Base-by-base conservation (phyloP, 1,140 invertebrate genomes). In the Drosophila triauraria region DNA sequence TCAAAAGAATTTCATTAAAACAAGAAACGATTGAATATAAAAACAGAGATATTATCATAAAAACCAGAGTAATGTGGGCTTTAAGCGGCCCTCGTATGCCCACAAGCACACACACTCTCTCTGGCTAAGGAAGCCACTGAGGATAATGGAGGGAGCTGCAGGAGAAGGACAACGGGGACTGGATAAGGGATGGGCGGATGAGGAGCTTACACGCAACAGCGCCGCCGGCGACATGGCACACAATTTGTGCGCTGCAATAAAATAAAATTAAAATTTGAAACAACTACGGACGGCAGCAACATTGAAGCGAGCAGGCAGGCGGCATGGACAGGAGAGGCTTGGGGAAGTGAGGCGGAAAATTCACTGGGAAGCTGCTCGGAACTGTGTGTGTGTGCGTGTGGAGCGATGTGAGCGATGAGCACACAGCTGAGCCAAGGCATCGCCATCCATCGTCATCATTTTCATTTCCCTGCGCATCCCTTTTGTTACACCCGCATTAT, bases 251-350 rank as follows among this genome's bases (percentile, higher is more conserved):
- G 74, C 77, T 88, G 84, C 84, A 87, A 90, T 87, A 88, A 88
- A 90, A 88, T 88, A 78, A 88, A 87, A 87, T 87, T 80, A 78
- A 80, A 87, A 84, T 72, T 87, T 87, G 72, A 84, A 84, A 87
- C 83, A 87, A 72, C 83, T 70, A 62, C 74, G 68, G 56, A 40
- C 32, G 68, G 46, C 65, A 79, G 27, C 65, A 72, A 59, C 60
- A 65, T 38, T 58, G 65, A 48, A 69, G 51, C 38, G 23, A 43
- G 48, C 15, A 47, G 23, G 10, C 32, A 38, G 30, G 50, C 30
- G n/a, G 42, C 40, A 5, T 13, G 40, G 38, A 25, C 23, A 10
- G 32, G 30, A 20, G 20, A 8, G 3, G 20, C 13, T 4, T 20
- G 20, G 32, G 32, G 27, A 30, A 27, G 38, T 17, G 25, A n/a